These are phyloP conservation scores for Seriola rivoliana DNA, from an alignment of 2,113 vertebrate species.

Conservation along the genomic window DNA sequence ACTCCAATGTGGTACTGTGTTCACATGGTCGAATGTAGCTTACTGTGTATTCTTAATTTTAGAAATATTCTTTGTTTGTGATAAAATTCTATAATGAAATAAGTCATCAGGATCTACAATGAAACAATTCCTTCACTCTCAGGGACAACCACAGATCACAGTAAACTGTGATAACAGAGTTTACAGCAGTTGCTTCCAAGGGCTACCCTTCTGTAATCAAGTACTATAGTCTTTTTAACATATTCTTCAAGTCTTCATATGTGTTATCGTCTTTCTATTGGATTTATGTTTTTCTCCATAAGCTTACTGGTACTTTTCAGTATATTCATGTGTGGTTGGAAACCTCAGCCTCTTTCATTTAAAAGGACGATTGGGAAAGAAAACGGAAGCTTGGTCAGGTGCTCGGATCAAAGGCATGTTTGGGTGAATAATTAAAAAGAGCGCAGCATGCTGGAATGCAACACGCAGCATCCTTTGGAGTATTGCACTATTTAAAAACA, in stretches of 20 bases:
- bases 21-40: neutral
- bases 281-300: conserved; percentile 13
- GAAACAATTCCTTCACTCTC: neutral
- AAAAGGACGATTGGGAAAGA: conserved; percentile 27
- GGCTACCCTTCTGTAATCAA: neutral
- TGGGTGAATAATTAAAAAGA: conserved; percentile 62
- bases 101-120: neutral
- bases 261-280: neutral
- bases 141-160: neutral
- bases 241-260: neutral
- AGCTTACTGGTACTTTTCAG: neutral
- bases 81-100: neutral
- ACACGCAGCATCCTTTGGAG: conserved; percentile 14
- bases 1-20: neutral
- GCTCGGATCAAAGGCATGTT: conserved; percentile 53
- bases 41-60: neutral
- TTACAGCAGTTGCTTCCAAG: neutral
- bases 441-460: conserved; percentile 29
- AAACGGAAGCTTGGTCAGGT: conserved; percentile 49
- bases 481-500: conserved; percentile 35
- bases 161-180: neutral
- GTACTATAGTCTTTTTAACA: neutral
- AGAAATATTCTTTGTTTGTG: no score
- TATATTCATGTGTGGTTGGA: neutral
- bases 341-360: conserved; percentile 18